Base-by-base conservation (phyloP, 2,888 invertebrate species). In the Lordiphosa fenestrarum region DNA sequence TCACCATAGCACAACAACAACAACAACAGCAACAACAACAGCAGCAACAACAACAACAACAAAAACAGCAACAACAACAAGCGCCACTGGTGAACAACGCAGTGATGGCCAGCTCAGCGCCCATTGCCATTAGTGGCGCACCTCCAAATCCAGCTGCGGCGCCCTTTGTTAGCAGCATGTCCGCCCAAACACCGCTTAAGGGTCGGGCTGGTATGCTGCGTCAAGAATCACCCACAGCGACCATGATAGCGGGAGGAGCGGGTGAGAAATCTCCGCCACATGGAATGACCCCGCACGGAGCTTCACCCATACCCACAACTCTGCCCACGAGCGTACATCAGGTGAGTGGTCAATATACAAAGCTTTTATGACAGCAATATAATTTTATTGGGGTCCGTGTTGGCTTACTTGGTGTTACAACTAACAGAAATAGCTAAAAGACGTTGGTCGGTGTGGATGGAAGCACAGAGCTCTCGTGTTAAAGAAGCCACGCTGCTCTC, bases 231-330 rank as follows among this genome's bases (percentile, higher is more conserved):
- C 89, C 89, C n/a, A 86, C 88, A 13, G 67, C 85, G n/a, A 74
- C 73, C 25, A 69, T 74, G 56, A 73, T 84, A 2, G 66, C 71
- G 6, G 82, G 78, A 0, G 74, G 44, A 19, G 56, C 48, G 6
- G 69, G 80, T 4, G 90, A 90, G 65, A 90, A 91, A 57, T 90
- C 91, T 25, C 91, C 91, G 23, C 89, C 90, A 53, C 84, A 80
- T 23, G 88, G 88, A 53, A 87, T 90, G 68, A 91, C 91, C 37
- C 91, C 91, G 13, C 91, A 90, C 44, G 85, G 84, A 68, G 89
- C 90, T 15, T 91, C 91, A 15, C 91, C 89, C 61, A 87, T 88
- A 80, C 88, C 90, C 61, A 86, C 87, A 19, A 86, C 87, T 49
- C 69, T 90, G 59, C 86, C 90, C 40, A 77, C 88, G 53, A 88